A percentile compares a stretch with the other conserved stretches of the same genome.
phyloP scores from a whole-genome alignment of 2,113 vertebrate species.

The Hemiscyllium ocellatum region DNA sequence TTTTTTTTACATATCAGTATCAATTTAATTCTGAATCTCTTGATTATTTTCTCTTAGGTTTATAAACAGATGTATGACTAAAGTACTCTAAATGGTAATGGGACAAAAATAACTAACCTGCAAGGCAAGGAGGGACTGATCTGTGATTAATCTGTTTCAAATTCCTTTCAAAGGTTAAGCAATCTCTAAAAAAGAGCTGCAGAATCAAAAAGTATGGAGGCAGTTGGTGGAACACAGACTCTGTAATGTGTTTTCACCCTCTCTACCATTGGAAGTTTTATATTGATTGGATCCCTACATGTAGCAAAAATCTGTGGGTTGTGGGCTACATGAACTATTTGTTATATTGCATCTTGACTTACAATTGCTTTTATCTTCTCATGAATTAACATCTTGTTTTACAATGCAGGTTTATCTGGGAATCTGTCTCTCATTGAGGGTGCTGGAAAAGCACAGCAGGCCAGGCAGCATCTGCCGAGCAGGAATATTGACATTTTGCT shows the following conservation, averaged over 20 bases:
- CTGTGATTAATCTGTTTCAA: not conserved
- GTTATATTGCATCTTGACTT: not conserved
- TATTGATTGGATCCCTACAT: not conserved
- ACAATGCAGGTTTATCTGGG: not conserved
- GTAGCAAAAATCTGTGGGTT: not conserved
- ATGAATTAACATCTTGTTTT: not conserved
- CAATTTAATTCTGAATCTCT: not conserved
- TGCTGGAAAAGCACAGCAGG: no score
- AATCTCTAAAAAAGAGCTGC: not conserved
- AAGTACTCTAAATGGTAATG: not conserved
- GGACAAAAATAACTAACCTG: not conserved
- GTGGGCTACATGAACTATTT: not conserved
- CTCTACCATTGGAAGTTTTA: not conserved
- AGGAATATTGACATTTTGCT: no score
- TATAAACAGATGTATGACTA: not conserved
- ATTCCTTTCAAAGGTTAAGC: not conserved
- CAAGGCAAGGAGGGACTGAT: not conserved
- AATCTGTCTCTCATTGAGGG: not conserved
- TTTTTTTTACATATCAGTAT: no score
- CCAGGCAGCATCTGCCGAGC: no score
- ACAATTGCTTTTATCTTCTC: not conserved
- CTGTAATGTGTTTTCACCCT: not conserved
- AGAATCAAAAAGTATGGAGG: not conserved
- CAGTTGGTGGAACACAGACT: not conserved
- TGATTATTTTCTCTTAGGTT: not conserved